Evolutionary conservation across 37 sponge, comb jelly and placozoan genomes (phyloP).

Genomic region (Theonella swinhoei): DNA sequence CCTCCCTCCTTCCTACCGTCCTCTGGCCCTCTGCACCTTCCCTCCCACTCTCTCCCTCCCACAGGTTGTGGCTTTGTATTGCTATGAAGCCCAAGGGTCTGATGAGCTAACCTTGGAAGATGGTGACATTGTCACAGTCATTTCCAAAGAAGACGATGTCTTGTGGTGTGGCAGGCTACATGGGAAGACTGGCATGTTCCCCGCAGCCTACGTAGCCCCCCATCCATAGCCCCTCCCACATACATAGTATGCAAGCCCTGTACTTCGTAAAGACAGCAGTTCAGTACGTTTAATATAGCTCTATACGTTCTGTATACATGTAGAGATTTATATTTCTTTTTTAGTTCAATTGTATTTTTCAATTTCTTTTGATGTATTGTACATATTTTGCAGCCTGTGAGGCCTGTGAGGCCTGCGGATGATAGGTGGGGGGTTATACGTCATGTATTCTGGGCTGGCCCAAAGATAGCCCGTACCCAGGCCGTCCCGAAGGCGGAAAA

Average conservation of each 20-base stretch:
- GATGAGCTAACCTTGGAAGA: constrained; percentile 80
- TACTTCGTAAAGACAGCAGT: too few relatives aligned
- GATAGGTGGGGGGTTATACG: too few relatives aligned
- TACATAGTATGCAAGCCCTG: too few relatives aligned
- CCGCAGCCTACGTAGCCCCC: constrained; percentile 50
- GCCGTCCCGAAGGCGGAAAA: background rate
- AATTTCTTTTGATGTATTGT: too few relatives aligned
- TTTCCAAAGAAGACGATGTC: constrained; percentile 79
- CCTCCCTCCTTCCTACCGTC: too few relatives aligned
- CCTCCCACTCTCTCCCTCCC: background rate
- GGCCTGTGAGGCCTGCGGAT: too few relatives aligned
- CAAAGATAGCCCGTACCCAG: background rate
- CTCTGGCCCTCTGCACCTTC: too few relatives aligned
- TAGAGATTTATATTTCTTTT: too few relatives aligned
- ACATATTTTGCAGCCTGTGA: too few relatives aligned
- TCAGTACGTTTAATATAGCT: too few relatives aligned
- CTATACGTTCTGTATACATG: too few relatives aligned
- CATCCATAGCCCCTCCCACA: background rate
- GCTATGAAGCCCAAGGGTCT: constrained; percentile 84
- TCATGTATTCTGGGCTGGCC: background rate
- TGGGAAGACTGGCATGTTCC: constrained; percentile 65
- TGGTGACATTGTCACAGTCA: constrained; percentile 78
- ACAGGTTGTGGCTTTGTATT: constrained; percentile 75
- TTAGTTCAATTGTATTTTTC: too few relatives aligned
- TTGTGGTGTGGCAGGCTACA: constrained; percentile 84